Evolutionary conservation across 2,113 vertebrate genomes (phyloP).

Genomic region (Trichechus manatus): DNA sequence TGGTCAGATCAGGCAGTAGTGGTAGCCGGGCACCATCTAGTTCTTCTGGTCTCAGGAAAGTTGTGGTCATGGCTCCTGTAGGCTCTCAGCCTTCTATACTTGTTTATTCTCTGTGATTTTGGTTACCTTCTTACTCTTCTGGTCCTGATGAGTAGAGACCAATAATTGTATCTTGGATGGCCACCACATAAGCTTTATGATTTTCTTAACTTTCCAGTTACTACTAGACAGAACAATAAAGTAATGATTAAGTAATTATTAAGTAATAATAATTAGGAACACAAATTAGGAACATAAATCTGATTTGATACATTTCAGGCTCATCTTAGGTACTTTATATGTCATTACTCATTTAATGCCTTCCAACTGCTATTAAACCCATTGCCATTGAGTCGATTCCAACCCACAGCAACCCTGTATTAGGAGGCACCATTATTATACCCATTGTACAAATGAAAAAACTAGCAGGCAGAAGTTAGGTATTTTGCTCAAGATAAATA

Average conservation of each 20-base stretch:
- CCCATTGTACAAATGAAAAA: neutral
- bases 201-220: neutral
- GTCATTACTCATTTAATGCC: neutral
- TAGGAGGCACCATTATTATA: neutral
- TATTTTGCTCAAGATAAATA: neutral
- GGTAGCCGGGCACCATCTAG: too few species aligned
- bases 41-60: too few species aligned
- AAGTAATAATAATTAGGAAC: neutral
- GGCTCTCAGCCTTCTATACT: too few species aligned
- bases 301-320: neutral
- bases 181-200: neutral
- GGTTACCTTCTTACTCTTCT: too few species aligned
- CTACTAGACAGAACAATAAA: neutral
- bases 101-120: too few species aligned
- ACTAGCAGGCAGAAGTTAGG: too few species aligned
- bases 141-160: too few species aligned
- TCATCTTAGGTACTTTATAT: neutral
- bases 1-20: too few species aligned
- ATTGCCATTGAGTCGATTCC: too few species aligned
- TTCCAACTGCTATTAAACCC: neutral
- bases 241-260: neutral
- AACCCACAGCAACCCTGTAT: too few species aligned
- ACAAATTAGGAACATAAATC: neutral
- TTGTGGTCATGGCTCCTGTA: too few species aligned
- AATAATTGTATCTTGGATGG: too few species aligned